Base-by-base conservation (phyloP, 2,113 vertebrate genomes). In the Pedetes capensis region DNA sequence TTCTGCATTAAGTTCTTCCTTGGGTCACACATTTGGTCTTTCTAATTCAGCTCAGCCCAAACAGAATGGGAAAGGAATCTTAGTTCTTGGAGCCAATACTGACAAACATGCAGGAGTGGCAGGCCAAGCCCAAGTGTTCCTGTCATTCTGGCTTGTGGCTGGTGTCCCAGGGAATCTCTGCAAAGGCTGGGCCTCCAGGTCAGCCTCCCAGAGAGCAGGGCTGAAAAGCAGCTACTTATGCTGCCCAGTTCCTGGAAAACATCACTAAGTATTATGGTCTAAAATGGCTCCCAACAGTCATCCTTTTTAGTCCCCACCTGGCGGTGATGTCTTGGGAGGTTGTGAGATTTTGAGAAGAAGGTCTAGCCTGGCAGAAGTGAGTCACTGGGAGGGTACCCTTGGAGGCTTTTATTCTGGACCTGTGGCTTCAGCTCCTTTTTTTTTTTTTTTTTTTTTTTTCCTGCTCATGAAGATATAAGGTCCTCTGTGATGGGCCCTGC, bases 21-120 rank as follows among this genome's bases (percentile, higher is more conserved):
- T 89, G 80, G 57, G 49, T 85, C 78, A 82, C 63, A 74, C 69
- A 86, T 69, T 64, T 71, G 9, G 8, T 87, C 64, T 94, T 95
- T 83, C 49, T 78, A 72, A 87, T 93, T 85, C 71, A 51, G 51
- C 39, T 82, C 32, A 86, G 44, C n/a, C 37, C 76, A 76, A 87
- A 90, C 13, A 74, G 55, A 89, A 87, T 13, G 32, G 59, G 84
- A 79, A 86, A 51, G 17, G n/a, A 71, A 92, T 78, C 72, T 42
- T 47, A 71, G 66, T 76, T 92, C 80, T 87, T 25, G 20, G 57
- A 86, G 63, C 74, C 68, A 74, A 44, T 37, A 25, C n/a, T 69
- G 93, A 75, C 13, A 75, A 61, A 63, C 8, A 12, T 29, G n/a
- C 55, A 20, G 57, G 13, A 53, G 16, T n/a, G n/a, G 20, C 39